A percentile compares a stretch with the other conserved stretches of the same genome.
These are phyloP conservation scores for Lagodon rhomboides DNA, from an alignment of 2,797 vertebrate species.

Conservation along the genomic window DNA sequence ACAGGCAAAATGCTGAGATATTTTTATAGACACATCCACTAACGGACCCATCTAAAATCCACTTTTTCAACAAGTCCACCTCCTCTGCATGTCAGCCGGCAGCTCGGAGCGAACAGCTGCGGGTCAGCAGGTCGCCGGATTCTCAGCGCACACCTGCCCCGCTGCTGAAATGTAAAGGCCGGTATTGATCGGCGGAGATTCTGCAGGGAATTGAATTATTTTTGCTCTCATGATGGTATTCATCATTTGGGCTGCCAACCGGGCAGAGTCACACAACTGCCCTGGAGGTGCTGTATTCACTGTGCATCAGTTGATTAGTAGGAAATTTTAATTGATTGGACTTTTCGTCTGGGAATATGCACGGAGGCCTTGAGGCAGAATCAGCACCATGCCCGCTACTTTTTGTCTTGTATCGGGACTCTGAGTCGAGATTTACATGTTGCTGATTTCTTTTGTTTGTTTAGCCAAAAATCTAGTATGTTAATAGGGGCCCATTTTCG, in stretches of 20 bases:
- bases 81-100: not conserved
- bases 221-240: conserved; percentile 46
- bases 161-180: conserved; percentile 26
- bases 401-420: not conserved
- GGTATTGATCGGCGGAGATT: conserved; percentile 50
- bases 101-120: conserved; percentile 32
- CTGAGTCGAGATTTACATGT: not conserved
- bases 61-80: conserved; percentile 12
- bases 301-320: not conserved
- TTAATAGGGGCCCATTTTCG: not conserved
- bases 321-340: not conserved
- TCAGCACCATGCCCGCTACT: not conserved
- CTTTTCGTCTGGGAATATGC: not conserved
- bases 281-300: not conserved
- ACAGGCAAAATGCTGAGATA: not conserved
- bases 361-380: conserved; percentile 1
- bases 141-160: conserved; percentile 28
- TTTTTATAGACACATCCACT: conserved; percentile 8
- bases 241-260: not conserved
- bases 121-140: conserved; percentile 43
- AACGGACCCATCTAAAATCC: conserved; percentile 21
- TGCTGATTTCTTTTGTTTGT: not conserved
- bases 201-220: conserved; percentile 33
- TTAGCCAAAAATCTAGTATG: not conserved
- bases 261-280: not conserved